Evolutionary conservation across 2,888 invertebrate species (phyloP).

Genomic region (Euclidia mi): DNA sequence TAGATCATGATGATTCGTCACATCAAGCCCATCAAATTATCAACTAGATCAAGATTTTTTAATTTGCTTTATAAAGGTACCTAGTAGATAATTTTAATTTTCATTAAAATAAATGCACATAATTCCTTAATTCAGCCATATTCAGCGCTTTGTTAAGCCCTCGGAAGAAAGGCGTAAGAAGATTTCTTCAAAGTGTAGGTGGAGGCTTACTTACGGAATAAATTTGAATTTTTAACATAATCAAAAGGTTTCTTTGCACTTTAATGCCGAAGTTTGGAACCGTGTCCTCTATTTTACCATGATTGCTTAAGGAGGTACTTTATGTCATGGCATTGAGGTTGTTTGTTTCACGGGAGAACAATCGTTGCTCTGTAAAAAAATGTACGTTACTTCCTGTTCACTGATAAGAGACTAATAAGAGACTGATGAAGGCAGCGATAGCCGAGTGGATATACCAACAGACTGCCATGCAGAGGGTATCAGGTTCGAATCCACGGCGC

Average conservation of each 20-base stretch:
- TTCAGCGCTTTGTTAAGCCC: background rate
- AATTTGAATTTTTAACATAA: conserved; percentile 10
- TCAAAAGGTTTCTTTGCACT: background rate
- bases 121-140: background rate
- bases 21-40: no score
- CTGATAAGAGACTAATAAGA: no score
- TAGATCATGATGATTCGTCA: no score
- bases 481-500: no score
- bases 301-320: background rate
- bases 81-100: no score
- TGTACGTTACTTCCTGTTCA: no score
- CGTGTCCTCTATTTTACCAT: background rate
- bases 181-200: background rate
- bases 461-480: no score
- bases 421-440: no score
- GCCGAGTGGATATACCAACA: no score
- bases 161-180: conserved; percentile 2
- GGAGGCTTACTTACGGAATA: background rate
- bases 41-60: no score
- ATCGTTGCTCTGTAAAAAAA: no score
- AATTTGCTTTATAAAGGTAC: no score
- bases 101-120: background rate
- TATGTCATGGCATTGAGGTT: background rate
- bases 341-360: background rate
- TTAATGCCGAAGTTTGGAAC: background rate